Evolutionary conservation across 2,888 invertebrate species (phyloP).

Genomic region (Lampropteryx suffumata): DNA sequence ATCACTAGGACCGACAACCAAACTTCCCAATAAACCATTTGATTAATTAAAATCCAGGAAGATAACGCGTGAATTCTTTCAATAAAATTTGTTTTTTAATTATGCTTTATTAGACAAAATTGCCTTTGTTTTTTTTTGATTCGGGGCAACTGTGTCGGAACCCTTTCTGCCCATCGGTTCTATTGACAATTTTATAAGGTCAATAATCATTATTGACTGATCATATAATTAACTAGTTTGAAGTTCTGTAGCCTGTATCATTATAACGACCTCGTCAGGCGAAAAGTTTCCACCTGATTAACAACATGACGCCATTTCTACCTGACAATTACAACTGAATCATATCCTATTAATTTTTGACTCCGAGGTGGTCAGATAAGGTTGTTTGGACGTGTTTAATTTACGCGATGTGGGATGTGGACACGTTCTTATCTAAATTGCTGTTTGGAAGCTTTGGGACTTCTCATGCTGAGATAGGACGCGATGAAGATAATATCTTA

Average conservation of each 20-base stretch:
- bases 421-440: constrained; percentile 75
- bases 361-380: constrained; percentile 78
- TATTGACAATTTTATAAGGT: constrained; percentile 80
- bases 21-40: constrained; percentile 60
- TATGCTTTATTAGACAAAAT: constrained; percentile 75
- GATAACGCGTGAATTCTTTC: constrained; percentile 68
- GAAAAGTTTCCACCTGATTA: constrained; percentile 38
- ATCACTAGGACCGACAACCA: constrained; percentile 55
- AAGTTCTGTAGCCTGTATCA: constrained; percentile 36
- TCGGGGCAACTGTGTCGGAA: constrained; percentile 53
- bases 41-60: constrained; percentile 71
- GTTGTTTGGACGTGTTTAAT: constrained; percentile 71
- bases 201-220: constrained; percentile 78
- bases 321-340: constrained; percentile 48
- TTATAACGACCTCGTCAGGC: constrained; percentile 30
- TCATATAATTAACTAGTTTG: constrained; percentile 76
- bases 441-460: constrained; percentile 68
- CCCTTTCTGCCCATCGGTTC: constrained; percentile 66
- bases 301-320: constrained; percentile 38
- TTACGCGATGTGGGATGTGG: constrained; percentile 68
- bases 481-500: constrained; percentile 13
- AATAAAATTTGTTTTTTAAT: constrained; percentile 78
- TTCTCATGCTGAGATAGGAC: constrained; percentile 24
- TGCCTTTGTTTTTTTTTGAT: constrained; percentile 72
- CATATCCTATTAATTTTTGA: constrained; percentile 71